Percentiles rank a stretch among this genome's conserved stretches.
phyloP scores from a whole-genome alignment of 2,888 invertebrate species.

The Heliconius ethilla region DNA sequence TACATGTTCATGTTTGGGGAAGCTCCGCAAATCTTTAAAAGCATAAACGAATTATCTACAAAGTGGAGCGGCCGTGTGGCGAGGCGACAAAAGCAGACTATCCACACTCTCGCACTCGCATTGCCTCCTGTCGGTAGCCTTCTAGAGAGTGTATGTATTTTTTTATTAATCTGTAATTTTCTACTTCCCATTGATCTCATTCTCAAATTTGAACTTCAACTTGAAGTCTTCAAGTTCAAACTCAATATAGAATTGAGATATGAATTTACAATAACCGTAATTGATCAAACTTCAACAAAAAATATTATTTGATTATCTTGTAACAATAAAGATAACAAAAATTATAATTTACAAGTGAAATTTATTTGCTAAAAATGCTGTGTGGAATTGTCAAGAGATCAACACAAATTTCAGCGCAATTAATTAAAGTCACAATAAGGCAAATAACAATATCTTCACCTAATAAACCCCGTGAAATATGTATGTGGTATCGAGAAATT shows the following conservation, averaged over 20 bases:
- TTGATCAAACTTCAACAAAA: neutral
- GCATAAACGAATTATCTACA: no score
- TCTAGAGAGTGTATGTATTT: no score
- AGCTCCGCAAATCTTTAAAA: no score
- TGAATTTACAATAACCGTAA: no score
- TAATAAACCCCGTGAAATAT: conserved; percentile 6
- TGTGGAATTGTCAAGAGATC: conserved; percentile 30
- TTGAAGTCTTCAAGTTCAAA: neutral
- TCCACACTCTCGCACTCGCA: no score
- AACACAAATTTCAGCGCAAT: conserved; percentile 21
- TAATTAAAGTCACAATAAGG: conserved; percentile 13
- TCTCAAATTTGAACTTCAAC: conserved; percentile 5
- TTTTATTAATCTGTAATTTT: neutral
- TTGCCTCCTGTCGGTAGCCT: no score
- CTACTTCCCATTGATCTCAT: neutral
- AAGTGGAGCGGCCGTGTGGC: no score
- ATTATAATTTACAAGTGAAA: neutral
- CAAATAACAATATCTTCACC: conserved; percentile 13
- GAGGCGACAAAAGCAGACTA: no score
- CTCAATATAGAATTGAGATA: neutral
- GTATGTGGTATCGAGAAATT: conserved; percentile 16
- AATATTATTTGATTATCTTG: neutral
- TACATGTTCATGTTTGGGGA: no score
- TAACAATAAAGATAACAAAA: neutral
- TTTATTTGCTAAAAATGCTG: conserved; percentile 17